Base-by-base conservation (phyloP, 2,888 invertebrate genomes). In the Thalpophila matura region DNA sequence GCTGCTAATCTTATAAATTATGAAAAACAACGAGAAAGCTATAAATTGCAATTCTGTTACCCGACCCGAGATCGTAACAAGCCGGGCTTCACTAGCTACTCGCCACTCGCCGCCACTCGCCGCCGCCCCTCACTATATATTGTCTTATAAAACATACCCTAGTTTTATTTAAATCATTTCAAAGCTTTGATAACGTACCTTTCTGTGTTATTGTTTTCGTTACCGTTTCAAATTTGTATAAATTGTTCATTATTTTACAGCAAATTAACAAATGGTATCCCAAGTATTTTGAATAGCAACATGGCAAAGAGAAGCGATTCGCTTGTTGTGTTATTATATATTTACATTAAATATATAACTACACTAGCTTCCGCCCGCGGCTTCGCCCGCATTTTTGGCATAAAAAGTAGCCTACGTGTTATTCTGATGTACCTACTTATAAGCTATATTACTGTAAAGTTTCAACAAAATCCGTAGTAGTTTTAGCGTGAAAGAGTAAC, bases 11-110 rank as follows among this genome's bases (percentile, higher is more conserved):
- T 89, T 89, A 89, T 89, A 91, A 91, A 89, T 90, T 91, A 90
- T 91, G 89, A 91, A 91, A 91, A 90, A 89, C 87, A 89, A 88
- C 83, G 86, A 85, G 84, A 85, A 86, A 87, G 87, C 89, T 74
- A 89, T 91, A 90, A 90, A 91, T 92, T 88, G 86, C 85, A 86
- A 85, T 89, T 86, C 87, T 70, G 76, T 71, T 74, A 82, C 76
- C 67, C 72, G 75, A 82, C 61, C 61, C 74, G 66, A 70, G 60
- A 55, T 62, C 65, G 69, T 79, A 75, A 78, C 81, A 72, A 80
- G 74, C 51, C 26, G 49, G 51, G 46, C 58, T 56, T 45, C 50
- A 54, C 35, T 58, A 35, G 31, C 57, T 18, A 20, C 26, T 49
- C 4, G 55, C 45, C 33, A 54, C 45, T 46, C 9, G 35, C 42